Percentiles rank a stretch among this genome's conserved stretches.
These are phyloP conservation scores for Protophormia terraenovae DNA, from an alignment of 2,888 invertebrate genomes.

Conservation along the genomic window DNA sequence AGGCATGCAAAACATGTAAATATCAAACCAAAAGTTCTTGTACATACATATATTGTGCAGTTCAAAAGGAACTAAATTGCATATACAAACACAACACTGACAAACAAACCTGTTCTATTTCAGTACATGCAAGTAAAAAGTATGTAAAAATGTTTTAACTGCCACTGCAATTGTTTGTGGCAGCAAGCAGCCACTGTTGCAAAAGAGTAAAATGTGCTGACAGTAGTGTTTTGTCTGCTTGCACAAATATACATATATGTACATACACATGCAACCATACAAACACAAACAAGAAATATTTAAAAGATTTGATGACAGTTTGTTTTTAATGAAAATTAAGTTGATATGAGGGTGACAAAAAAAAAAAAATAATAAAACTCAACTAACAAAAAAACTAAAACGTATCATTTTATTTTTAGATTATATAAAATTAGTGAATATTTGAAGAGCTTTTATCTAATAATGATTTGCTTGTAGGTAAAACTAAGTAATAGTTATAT, in stretches of 20 bases:
- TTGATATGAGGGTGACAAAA: constrained; percentile 42
- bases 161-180: constrained; percentile 31
- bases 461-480: not conserved
- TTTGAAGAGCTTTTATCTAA: not conserved
- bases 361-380: not conserved
- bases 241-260: no score
- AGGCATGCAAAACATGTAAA: constrained; percentile 66
- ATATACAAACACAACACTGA: not conserved
- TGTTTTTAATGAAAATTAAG: constrained; percentile 55
- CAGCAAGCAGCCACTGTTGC: constrained; percentile 30
- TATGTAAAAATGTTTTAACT: constrained; percentile 7
- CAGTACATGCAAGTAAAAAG: not conserved
- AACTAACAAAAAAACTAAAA: not conserved
- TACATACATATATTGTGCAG: constrained; percentile 24
- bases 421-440: constrained; percentile 12
- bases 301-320: constrained; percentile 57
- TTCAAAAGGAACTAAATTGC: constrained; percentile 59
- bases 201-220: constrained; percentile 65
- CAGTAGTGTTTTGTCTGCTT: constrained; percentile 56
- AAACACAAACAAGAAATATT: not conserved
- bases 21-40: constrained; percentile 63
- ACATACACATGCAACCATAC: not conserved
- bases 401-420: constrained; percentile 1
- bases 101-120: not conserved
- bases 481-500: not conserved